phyloP scores from a whole-genome alignment of 2,113 vertebrate species.

The Pachycephala philippinensis region DNA sequence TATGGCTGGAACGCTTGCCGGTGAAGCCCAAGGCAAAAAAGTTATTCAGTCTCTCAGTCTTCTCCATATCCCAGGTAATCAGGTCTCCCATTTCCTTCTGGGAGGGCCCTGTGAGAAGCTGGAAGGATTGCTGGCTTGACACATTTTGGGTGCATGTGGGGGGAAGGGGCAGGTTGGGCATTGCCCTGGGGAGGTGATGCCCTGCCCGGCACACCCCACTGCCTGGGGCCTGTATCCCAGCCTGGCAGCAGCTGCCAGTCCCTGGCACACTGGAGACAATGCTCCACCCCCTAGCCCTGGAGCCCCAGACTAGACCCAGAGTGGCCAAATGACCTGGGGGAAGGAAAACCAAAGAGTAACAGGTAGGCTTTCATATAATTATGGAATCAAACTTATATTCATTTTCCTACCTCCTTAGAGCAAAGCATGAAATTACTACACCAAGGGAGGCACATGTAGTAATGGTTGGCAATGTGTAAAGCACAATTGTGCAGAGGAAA shows the following conservation, averaged over 20 bases:
- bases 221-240: neutral
- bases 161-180: neutral
- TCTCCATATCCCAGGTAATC: neutral
- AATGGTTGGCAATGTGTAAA: neutral
- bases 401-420: neutral
- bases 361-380: neutral
- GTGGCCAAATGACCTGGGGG: neutral
- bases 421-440: neutral
- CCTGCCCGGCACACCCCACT: neutral
- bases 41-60: neutral
- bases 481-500: neutral
- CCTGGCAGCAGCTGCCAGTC: neutral
- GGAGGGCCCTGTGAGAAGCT: neutral
- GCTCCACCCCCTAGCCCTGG: neutral
- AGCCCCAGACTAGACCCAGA: no score
- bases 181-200: neutral
- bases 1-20: neutral
- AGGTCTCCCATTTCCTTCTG: neutral
- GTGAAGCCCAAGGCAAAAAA: neutral
- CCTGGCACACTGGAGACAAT: neutral
- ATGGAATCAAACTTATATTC: neutral
- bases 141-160: neutral
- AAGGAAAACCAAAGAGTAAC: neutral
- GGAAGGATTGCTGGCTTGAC: neutral
- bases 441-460: neutral